These are phyloP conservation scores for Lithophane socia DNA, from an alignment of 2,888 invertebrate genomes.

Conservation along the genomic window DNA sequence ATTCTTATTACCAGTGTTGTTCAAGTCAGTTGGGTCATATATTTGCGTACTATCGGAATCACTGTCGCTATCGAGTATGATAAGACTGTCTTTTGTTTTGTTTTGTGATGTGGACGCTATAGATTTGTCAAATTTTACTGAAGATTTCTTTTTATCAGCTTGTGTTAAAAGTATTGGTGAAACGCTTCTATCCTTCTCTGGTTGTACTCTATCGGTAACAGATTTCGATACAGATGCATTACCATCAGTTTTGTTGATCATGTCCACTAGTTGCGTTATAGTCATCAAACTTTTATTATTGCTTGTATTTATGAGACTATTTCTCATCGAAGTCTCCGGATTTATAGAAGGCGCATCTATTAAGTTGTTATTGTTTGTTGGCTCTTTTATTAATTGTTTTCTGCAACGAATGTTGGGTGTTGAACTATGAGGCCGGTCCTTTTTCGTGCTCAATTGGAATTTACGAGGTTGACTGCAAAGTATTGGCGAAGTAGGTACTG, in stretches of 20 bases:
- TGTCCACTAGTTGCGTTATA: conserved; percentile 86
- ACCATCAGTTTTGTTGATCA: conserved; percentile 81
- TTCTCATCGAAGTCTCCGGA: conserved; percentile 50
- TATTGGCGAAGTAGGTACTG: conserved; percentile 80
- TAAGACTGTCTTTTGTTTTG: conserved; percentile 73
- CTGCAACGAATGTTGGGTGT: conserved; percentile 70
- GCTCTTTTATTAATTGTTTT: conserved; percentile 71
- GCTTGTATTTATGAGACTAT: conserved; percentile 68
- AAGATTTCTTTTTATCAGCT: conserved; percentile 74
- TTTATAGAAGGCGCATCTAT: conserved; percentile 47
- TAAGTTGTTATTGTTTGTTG: conserved; percentile 58
- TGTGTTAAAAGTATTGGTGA: conserved; percentile 84
- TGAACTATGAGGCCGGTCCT: conserved; percentile 69
- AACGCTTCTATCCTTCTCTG: conserved; percentile 73
- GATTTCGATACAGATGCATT: conserved; percentile 58
- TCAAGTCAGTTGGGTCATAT: conserved; percentile 69
- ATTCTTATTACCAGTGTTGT: conserved; percentile 23
- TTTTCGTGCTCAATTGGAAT: conserved; percentile 76
- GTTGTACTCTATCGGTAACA: conserved; percentile 19
- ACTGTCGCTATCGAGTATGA: conserved; percentile 84
- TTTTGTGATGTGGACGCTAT: conserved; percentile 49
- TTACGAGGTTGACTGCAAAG: conserved; percentile 79
- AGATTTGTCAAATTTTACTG: conserved; percentile 37
- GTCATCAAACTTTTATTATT: conserved; percentile 84
- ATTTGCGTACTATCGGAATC: conserved; percentile 78